Evolutionary conservation across 2,113 vertebrate genomes (phyloP), one percentile per base, ranked within the genome.

Genomic region (Condylura cristata): DNA sequence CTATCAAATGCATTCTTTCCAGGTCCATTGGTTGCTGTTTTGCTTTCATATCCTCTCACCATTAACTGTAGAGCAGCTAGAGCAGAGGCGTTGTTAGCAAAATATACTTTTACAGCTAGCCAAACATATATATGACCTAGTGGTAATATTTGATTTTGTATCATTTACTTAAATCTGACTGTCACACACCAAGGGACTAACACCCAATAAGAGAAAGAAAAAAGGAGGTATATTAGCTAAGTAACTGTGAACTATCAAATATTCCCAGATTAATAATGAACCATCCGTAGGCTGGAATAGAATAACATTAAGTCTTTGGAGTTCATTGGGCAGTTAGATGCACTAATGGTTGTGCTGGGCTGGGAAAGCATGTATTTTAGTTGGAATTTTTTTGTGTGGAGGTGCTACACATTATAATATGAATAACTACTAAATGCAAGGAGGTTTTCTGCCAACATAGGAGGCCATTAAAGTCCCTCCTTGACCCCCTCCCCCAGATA

Each of bases 251-350:
- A 28, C 51, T 63, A 92, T 97, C 89, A 93, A 96, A 93, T 92
- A 96, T 65, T 44, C 68, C 89, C 94, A 97, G 96, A 98, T 98
- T 98, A 97, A 98, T 98, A 98, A 98, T 97, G 96, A 98, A 88
- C 58, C 86, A 98, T 95, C 94, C 97, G 91, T 90, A 97, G 56
- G 9, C 97, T 98, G 94, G 98, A 98, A 97, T 97, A 96, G 95
- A 97, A 96, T 85, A 96, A 87, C 89, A 97, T 98, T 97, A 98
- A 97, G 91, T 93, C 74, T 98, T 97, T 95, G 97, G 88, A 98
- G 96, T 98, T 98, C 96, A 96, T 92, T 97, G 95, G 95, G 58
- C 86, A 97, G 95, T 96, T 97, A 97, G 86, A 97, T 70, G 72
- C 93, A 78, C 72, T 98, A 98, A 98, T 98, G 98, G 97, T 97